A percentile compares a stretch with the other conserved stretches of the same genome.
Conservation (phyloP, 2,888 invertebrate species). For the Germaria angustata region DNA sequence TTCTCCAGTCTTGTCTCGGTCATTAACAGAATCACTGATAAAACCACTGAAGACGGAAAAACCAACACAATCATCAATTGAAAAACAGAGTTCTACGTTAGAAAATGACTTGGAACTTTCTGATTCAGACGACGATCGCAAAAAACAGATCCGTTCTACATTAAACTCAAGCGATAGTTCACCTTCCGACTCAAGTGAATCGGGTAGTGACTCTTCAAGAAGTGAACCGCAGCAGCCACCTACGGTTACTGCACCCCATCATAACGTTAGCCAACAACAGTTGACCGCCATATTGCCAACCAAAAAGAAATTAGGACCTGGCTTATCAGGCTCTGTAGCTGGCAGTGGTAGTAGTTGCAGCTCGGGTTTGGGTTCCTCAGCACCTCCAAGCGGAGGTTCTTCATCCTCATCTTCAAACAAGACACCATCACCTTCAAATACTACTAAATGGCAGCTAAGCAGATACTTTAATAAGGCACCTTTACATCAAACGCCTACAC, state of each 20-base stretch:
- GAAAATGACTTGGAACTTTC: slow-evolving; percentile 87
- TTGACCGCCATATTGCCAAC: slow-evolving; percentile 54
- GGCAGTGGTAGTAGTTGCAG: slow-evolving; percentile 71
- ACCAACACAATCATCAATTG: slow-evolving; percentile 69
- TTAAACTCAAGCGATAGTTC: slow-evolving; percentile 82
- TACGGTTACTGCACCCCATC: slow-evolving; percentile 56
- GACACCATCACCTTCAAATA: slow-evolving; percentile 76
- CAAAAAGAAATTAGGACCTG: slow-evolving; percentile 70
- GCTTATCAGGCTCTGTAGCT: slow-evolving; percentile 71
- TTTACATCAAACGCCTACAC: slow-evolving; percentile 69
- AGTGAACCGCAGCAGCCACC: slow-evolving; percentile 71
- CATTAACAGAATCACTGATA: slow-evolving; percentile 66
- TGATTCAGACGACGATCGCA: slow-evolving; percentile 88
- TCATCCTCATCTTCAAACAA: slow-evolving; percentile 75
- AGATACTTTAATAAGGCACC: slow-evolving; percentile 75
- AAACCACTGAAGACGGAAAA: slow-evolving; percentile 74
- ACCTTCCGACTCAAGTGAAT: slow-evolving; percentile 78
- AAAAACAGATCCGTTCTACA: slow-evolving; percentile 78
- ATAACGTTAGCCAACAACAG: slow-evolving; percentile 59
- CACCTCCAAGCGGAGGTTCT: slow-evolving; percentile 66
- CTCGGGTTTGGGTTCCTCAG: slow-evolving; percentile 66
- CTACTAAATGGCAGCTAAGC: slow-evolving; percentile 76
- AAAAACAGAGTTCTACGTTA: slow-evolving; percentile 79
- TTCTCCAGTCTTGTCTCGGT: slow-evolving; percentile 56
- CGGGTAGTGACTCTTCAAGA: slow-evolving; percentile 78